These are phyloP conservation scores for Cygnus buccinator DNA, from an alignment of 2,113 vertebrate genomes.

Conservation along the genomic window DNA sequence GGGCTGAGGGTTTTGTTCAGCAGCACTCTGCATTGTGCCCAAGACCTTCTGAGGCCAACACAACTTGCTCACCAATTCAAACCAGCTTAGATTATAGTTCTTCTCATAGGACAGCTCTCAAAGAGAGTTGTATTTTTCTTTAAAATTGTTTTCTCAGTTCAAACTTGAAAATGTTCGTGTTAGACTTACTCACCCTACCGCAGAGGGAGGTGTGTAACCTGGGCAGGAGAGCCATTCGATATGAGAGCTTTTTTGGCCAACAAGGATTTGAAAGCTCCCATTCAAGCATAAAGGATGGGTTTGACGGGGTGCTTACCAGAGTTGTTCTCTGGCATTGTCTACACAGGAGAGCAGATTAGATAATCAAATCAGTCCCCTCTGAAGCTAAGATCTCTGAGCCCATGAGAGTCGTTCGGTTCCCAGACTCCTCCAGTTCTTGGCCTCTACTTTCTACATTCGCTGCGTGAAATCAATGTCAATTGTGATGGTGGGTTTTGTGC, in stretches of 20 bases:
- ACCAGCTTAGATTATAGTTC: background rate
- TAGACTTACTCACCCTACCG: background rate
- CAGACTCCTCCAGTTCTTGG: background rate
- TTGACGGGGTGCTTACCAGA: background rate
- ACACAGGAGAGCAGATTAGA: background rate
- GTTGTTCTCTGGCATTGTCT: background rate
- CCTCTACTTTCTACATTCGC: background rate
- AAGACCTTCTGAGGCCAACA: background rate
- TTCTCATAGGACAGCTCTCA: background rate
- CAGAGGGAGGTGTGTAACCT: background rate
- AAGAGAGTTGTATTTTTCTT: background rate
- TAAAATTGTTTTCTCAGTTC: background rate
- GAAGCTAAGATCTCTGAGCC: background rate
- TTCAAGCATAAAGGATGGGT: background rate
- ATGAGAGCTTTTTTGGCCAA: background rate
- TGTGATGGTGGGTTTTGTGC: background rate
- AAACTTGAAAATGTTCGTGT: background rate
- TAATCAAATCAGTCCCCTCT: background rate
- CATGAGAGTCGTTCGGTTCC: background rate
- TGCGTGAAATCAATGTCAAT: background rate
- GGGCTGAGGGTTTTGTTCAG: background rate
- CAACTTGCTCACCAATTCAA: background rate
- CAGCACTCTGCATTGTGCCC: background rate
- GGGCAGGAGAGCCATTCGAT: background rate
- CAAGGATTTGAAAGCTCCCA: background rate